Base-by-base conservation (phyloP, 2,888 invertebrate genomes). In the Diaprepes abbreviatus region DNA sequence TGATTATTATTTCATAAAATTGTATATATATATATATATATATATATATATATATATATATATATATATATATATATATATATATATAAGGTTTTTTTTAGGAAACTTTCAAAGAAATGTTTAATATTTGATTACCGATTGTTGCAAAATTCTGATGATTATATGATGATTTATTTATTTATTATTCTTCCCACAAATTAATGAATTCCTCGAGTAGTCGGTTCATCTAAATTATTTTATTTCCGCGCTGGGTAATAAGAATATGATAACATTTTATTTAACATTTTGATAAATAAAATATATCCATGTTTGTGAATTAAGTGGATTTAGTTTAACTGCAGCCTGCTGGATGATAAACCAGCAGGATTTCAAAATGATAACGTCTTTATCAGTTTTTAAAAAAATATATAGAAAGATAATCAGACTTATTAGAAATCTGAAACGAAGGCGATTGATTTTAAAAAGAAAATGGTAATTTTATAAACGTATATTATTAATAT, bases 241-340 rank as follows among this genome's bases (percentile, higher is more conserved):
- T 50, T 24, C 48, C 28, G 48, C 48, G 28, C 24, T 28, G 12
- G n/a, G 21, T 43, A 50, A n/a, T 28, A 28, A 28, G 28, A 50
- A 50, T 16, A 14, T 12, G 48, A 50, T 50, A 50, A 50, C 19
- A 16, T 28, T 12, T 50, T 50, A 16, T 50, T 50, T 28, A 28
- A 50, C 16, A 9, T 28, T 50, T 14, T 24, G 28, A 28, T 50
- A 19, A 14, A 16, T 28, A 50, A n/a, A 28, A 28, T 3, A 28
- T 50, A 28, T 50, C 28, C 9, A 50, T 50, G 21, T 28, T 28
- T 28, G 10, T 28, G 6, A 2, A 50, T 28, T 28, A 14, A 9
- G 6, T 50, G 21, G 28, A 28, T 28, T 50, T 50, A 50, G 48
- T 50, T 7, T 31, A 28, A 28, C 28, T n/a, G 3, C 2, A 28